A percentile compares a stretch with the other conserved stretches of the same genome.
Evolutionary conservation across 2,113 vertebrate species (phyloP).

Genomic region (Manacus vitellinus): DNA sequence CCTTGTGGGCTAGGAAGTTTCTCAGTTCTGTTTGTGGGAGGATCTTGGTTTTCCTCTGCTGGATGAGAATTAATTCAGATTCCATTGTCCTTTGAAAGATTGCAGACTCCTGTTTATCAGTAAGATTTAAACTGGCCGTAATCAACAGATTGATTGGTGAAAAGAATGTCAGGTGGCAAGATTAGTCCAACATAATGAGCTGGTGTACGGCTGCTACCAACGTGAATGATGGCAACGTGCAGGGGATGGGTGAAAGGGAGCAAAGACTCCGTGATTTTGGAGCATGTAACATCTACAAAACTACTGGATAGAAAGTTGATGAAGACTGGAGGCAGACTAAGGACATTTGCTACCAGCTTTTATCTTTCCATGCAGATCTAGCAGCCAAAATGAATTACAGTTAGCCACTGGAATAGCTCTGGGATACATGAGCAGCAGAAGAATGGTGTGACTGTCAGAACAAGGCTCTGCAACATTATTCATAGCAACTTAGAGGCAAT

Average conservation of each 20-base stretch:
- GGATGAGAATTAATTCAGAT: neutral
- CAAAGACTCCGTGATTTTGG: neutral
- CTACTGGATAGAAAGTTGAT: constrained; percentile 10
- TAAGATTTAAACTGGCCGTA: neutral
- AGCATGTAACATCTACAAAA: constrained; percentile 8
- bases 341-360: constrained; percentile 34
- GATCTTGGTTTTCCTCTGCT: neutral
- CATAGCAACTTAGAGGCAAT: constrained; percentile 37
- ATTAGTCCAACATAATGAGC: constrained; percentile 17
- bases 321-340: constrained; percentile 5
- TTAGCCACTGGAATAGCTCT: constrained; percentile 28
- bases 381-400: constrained; percentile 61
- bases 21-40: neutral
- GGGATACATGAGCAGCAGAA: constrained; percentile 26
- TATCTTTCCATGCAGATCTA: constrained; percentile 47
- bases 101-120: neutral
- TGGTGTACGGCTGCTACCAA: neutral
- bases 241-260: constrained; percentile 30
- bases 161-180: neutral
- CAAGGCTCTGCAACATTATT: constrained; percentile 42
- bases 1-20: neutral
- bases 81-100: neutral
- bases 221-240: neutral
- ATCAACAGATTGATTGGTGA: neutral
- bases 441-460: constrained; percentile 46